Base-by-base conservation (phyloP, 2,797 vertebrate genomes). In the Lerista edwardsae region DNA sequence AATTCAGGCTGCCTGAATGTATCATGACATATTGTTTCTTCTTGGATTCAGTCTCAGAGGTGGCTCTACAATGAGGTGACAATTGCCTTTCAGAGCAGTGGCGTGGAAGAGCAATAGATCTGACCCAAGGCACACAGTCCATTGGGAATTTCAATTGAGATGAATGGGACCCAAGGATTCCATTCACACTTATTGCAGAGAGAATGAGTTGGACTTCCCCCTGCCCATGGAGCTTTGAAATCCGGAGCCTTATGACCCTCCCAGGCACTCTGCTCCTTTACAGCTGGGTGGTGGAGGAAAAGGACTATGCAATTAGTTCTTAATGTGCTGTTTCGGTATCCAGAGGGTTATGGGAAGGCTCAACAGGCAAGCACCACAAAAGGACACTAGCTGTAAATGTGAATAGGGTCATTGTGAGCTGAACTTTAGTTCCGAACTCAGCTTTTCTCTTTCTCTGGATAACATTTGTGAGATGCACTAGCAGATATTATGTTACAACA, bases 31-130 rank as follows among this genome's bases (percentile, higher is more conserved):
- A 82, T 75, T 73, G 88, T n/a, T 84, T 1, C 0, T 82, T 29
- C 55, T 31, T 36, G 82, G 68, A 47, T 89, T 77, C 86, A 65
- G n/a, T 77, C 47, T 47, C 51, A 47, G 61, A 57, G 47, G 36
- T 80, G 71, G 29, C 23, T 23, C 29, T 75, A 21, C 29, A 14
- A n/a, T 75, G 64, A 72, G 19, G 47, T 27, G 34, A 71, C 62
- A 17, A 47, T 21, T n/a, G 19, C 29, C 62, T 31, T 57, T 57
- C 21, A 36, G 59, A 14, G 34, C 11, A 39, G 10, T 15, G 39
- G 61, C 64, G 31, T 25, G 8, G 76, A 44, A 64, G 6, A 39
- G 47, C 39, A 17, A 4, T 15, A 36, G 41, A 36, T 19, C 59
- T n/a, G 64, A 6, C 76, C 2, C 64, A 23, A 8, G 34, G 17